Percentiles rank a stretch among this genome's conserved stretches.
Evolutionary conservation across 2,113 vertebrate genomes (phyloP).

Genomic region (Pardalotus punctatus): DNA sequence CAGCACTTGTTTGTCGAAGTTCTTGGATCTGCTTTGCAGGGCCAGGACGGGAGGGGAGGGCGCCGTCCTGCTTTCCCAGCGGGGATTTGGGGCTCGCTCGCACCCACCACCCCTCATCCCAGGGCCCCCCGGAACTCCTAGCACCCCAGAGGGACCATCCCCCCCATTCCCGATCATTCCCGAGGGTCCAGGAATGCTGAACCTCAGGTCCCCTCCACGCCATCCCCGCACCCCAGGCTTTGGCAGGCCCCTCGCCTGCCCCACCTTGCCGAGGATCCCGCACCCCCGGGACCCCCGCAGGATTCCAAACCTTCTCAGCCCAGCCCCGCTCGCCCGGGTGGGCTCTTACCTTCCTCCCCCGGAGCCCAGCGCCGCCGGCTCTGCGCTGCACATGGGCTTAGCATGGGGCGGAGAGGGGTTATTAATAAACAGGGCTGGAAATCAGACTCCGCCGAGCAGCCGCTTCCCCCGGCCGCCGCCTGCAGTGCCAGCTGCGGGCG

Average conservation of each 20-base stretch:
- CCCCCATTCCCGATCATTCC: not conserved
- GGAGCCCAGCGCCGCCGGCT: constrained; percentile 51
- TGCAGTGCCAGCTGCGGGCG: constrained; percentile 65
- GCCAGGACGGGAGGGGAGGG: not conserved
- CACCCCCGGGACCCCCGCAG: not conserved
- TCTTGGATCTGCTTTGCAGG: not conserved
- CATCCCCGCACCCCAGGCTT: not conserved
- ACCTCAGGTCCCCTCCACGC: not conserved
- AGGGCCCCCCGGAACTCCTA: not conserved
- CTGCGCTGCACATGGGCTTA: constrained; percentile 56
- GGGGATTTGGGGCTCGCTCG: not conserved
- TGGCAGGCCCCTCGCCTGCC: not conserved
- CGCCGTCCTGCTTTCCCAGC: not conserved
- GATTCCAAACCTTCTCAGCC: not conserved
- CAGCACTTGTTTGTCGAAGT: not conserved
- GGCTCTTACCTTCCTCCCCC: constrained; percentile 73
- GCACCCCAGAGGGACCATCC: not conserved
- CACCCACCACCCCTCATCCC: not conserved
- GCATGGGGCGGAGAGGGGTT: constrained; percentile 60
- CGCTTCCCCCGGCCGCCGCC: constrained; percentile 24
- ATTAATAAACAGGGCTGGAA: constrained; percentile 72
- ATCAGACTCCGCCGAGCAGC: constrained; percentile 35
- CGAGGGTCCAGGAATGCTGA: not conserved
- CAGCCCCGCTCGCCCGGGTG: not conserved
- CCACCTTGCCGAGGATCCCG: not conserved